Conservation (phyloP, 2,888 invertebrate genomes). For the Neoscelio sp. region DNA sequence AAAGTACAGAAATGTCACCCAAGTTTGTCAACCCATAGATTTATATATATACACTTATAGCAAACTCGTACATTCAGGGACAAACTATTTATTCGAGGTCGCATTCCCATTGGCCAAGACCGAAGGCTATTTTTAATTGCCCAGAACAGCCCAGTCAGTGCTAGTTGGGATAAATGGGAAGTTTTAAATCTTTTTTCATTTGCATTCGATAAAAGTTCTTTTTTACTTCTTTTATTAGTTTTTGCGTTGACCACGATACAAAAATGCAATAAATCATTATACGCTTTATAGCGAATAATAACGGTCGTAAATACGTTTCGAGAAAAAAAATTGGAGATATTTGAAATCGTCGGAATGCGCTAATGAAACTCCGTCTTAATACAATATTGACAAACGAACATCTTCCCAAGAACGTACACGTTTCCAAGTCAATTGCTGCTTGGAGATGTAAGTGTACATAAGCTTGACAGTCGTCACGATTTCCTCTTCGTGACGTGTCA, state of each 20-base stretch:
- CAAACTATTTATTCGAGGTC: slow-evolving; percentile 34
- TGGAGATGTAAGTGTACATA: slow-evolving; percentile 6
- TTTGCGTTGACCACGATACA: too few species aligned
- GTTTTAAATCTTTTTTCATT: too few species aligned
- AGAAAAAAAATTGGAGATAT: too few species aligned
- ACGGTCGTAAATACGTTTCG: too few species aligned
- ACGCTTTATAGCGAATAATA: too few species aligned
- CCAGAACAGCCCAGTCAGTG: slow-evolving; percentile 32
- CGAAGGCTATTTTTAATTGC: slow-evolving; percentile 56
- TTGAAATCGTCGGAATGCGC: slow-evolving; percentile 38
- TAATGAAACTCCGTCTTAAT: slow-evolving; percentile 44
- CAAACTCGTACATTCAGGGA: too few species aligned
- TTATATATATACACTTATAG: too few species aligned
- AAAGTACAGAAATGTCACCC: too few species aligned
- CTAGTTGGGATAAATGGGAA: slow-evolving; percentile 70
- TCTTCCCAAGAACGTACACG: slow-evolving; percentile 9
- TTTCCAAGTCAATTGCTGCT: slow-evolving; percentile 31
- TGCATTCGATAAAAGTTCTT: too few species aligned
- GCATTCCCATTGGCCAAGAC: slow-evolving; percentile 27
- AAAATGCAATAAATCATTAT: too few species aligned
- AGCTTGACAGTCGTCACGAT: slow-evolving; percentile 28
- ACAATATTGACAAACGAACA: slow-evolving; percentile 44
- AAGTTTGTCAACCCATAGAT: too few species aligned
- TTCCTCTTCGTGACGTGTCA: slow-evolving; percentile 44
- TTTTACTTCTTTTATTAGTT: too few species aligned